Percentiles rank a stretch among this genome's conserved stretches.
Evolutionary conservation across 2,797 vertebrate species (phyloP).

Genomic region (Prionace glauca): DNA sequence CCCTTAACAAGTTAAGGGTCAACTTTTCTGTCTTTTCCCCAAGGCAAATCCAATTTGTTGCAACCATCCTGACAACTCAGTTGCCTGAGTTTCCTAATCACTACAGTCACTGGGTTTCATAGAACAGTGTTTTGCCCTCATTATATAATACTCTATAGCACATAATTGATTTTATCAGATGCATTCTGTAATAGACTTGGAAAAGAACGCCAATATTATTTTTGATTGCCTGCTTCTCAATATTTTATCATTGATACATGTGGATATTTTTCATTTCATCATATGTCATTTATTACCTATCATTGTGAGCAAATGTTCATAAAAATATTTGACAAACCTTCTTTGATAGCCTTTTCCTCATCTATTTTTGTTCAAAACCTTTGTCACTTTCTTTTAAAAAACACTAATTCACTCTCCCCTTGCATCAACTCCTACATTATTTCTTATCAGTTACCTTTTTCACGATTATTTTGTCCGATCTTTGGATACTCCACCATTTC

Average conservation of each 20-base stretch:
- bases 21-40: not conserved
- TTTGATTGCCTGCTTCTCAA: not conserved
- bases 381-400: not conserved
- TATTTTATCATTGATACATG: not conserved
- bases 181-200: not conserved
- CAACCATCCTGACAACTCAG: not conserved
- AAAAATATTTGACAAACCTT: not conserved
- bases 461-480: not conserved
- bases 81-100: not conserved
- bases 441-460: not conserved
- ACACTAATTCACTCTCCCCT: not conserved
- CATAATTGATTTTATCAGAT: not conserved
- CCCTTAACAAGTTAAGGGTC: not conserved
- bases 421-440: not conserved
- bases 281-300: not conserved
- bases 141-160: not conserved
- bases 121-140: not conserved
- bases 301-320: not conserved
- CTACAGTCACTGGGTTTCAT: not conserved
- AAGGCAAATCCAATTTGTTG: not conserved
- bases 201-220: not conserved
- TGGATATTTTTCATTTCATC: not conserved
- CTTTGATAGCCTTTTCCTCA: not conserved
- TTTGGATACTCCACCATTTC: not conserved
- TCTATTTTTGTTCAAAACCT: not conserved